Conservation (phyloP, 2,113 vertebrate genomes). For the Lanius ludovicianus region DNA sequence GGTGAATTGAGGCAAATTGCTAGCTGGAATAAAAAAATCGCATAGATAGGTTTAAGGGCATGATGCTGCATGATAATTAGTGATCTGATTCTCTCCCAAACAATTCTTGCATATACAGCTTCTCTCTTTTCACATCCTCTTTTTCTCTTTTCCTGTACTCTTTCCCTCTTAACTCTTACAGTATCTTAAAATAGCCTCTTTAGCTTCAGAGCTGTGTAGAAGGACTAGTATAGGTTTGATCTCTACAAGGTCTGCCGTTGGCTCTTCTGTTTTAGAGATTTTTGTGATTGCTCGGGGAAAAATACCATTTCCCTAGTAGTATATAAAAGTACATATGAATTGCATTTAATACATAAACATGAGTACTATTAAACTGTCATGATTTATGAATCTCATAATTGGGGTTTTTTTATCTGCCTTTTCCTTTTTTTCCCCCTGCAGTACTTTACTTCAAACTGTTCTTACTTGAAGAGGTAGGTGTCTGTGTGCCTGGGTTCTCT, state of each 20-base stretch:
- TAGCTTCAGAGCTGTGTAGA: not conserved
- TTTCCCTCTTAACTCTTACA: not conserved
- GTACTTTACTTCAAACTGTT: not conserved
- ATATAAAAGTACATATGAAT: not conserved
- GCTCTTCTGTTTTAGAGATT: not conserved
- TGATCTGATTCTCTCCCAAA: not conserved
- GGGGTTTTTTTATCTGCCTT: not conserved
- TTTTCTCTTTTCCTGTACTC: not conserved
- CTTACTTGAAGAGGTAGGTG: not conserved
- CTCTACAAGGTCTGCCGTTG: not conserved
- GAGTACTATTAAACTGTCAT: not conserved
- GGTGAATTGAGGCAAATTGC: slow-evolving; percentile 7
- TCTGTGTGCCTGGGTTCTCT: not conserved
- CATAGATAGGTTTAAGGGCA: not conserved
- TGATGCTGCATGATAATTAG: not conserved
- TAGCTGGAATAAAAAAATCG: not conserved
- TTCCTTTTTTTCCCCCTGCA: not conserved
- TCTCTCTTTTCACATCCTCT: not conserved
- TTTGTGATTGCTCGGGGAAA: not conserved
- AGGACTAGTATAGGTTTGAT: not conserved
- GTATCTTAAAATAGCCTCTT: not conserved
- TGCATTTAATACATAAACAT: not conserved
- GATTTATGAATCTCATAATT: not conserved
- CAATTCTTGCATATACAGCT: not conserved
- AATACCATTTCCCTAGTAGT: not conserved